Percentiles rank a stretch among this genome's conserved stretches.
Evolutionary conservation across 2,888 invertebrate species (phyloP).

Genomic region (Lagria hirta): DNA sequence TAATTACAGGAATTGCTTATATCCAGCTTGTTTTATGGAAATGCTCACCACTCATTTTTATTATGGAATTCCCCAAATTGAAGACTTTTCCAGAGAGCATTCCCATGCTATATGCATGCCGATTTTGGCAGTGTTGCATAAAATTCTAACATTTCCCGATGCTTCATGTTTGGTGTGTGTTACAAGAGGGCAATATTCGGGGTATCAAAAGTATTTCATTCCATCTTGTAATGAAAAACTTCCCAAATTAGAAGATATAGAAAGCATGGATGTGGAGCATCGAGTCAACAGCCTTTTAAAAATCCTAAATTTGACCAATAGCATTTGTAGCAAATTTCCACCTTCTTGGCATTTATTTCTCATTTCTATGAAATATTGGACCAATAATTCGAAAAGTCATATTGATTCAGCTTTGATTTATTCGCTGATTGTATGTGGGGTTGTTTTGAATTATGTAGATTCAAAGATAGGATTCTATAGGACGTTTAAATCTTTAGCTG

Average conservation of each 20-base stretch:
- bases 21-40: slow-evolving; percentile 70
- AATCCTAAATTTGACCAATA: slow-evolving; percentile 55
- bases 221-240: slow-evolving; percentile 32
- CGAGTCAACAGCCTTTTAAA: slow-evolving; percentile 47
- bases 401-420: slow-evolving; percentile 57
- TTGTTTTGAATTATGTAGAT: slow-evolving; percentile 62
- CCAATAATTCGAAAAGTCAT: slow-evolving; percentile 51
- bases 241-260: slow-evolving; percentile 49
- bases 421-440: slow-evolving; percentile 60
- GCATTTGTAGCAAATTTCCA: slow-evolving; percentile 55
- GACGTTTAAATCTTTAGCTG: slow-evolving; percentile 47
- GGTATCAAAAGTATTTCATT: slow-evolving; percentile 33
- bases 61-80: slow-evolving; percentile 71
- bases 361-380: slow-evolving; percentile 63
- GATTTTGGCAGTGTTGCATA: slow-evolving; percentile 63
- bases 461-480: slow-evolving; percentile 60
- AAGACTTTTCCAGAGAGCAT: slow-evolving; percentile 64
- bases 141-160: slow-evolving; percentile 41
- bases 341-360: slow-evolving; percentile 62
- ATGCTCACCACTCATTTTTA: slow-evolving; percentile 65
- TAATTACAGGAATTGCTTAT: slow-evolving; percentile 61
- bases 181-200: slow-evolving; percentile 37
- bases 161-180: slow-evolving; percentile 42
- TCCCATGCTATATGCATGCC: slow-evolving; percentile 63
- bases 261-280: slow-evolving; percentile 37